Evolutionary conservation across 2,888 invertebrate genomes (phyloP).

Genomic region (Drosophila austrosaltans): DNA sequence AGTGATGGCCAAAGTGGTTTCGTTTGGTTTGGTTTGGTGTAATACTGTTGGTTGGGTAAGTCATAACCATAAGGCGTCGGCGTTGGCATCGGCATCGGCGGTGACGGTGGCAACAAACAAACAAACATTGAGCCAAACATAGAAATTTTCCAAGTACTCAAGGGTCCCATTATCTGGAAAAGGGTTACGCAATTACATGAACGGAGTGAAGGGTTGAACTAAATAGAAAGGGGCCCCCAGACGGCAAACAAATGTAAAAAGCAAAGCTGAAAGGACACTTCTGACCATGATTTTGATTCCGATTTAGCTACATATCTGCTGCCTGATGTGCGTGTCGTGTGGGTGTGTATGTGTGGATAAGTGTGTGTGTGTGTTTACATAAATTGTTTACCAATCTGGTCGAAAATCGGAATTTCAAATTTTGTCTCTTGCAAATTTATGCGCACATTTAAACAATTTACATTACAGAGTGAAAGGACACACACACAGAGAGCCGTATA

Average conservation of each 20-base stretch:
- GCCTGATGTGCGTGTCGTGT: constrained; percentile 7
- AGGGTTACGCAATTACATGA: constrained; percentile 79
- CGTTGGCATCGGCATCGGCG: constrained; percentile 25
- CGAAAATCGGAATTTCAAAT: constrained; percentile 81
- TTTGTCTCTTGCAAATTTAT: constrained; percentile 72
- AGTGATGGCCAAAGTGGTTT: constrained; percentile 61
- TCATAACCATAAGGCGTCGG: constrained; percentile 54
- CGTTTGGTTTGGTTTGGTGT: constrained; percentile 19
- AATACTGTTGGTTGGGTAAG: constrained; percentile 34
- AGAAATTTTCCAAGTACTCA: constrained; percentile 66
- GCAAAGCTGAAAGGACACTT: constrained; percentile 60
- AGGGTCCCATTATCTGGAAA: constrained; percentile 75
- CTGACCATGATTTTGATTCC: constrained; percentile 53
- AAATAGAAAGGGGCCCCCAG: neutral
- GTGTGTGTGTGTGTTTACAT: constrained; percentile 61
- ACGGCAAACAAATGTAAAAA: constrained; percentile 36
- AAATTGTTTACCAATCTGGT: constrained; percentile 81
- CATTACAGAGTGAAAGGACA: constrained; percentile 56
- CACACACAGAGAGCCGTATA: constrained; percentile 38
- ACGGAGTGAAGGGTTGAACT: constrained; percentile 18
- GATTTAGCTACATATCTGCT: constrained; percentile 38
- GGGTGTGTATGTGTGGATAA: constrained; percentile 47
- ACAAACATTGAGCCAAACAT: constrained; percentile 39
- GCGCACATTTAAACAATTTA: constrained; percentile 78
- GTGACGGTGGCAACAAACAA: constrained; percentile 29